A percentile compares a stretch with the other conserved stretches of the same genome.
These are phyloP conservation scores for Drosophila trichaetosa DNA, from an alignment of 2,888 invertebrate species.

Conservation along the genomic window DNA sequence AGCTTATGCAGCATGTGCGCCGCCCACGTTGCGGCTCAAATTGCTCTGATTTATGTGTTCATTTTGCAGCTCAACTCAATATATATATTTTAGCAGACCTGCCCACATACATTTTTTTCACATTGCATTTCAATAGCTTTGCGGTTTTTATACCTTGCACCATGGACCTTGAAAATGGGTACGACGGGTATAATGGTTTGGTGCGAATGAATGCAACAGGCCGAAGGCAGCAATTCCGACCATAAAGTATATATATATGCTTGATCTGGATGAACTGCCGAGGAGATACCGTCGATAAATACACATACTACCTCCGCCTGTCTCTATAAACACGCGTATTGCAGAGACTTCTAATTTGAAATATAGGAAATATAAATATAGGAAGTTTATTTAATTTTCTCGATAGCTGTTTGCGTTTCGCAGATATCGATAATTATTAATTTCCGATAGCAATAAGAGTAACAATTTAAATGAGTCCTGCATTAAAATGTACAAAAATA, in stretches of 20 bases:
- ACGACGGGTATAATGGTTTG: background rate
- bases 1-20: constrained; percentile 3
- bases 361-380: too few relatives aligned
- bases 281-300: too few relatives aligned
- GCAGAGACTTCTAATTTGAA: too few relatives aligned
- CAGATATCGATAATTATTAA: too few relatives aligned
- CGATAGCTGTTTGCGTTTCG: too few relatives aligned
- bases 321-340: too few relatives aligned
- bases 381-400: too few relatives aligned
- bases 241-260: background rate
- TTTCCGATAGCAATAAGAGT: too few relatives aligned
- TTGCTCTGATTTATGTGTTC: constrained; percentile 49
- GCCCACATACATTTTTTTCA: constrained; percentile 7
- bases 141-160: constrained; percentile 3
- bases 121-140: constrained; percentile 22
- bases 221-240: background rate
- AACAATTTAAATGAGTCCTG: too few relatives aligned
- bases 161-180: background rate
- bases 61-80: constrained; percentile 23
- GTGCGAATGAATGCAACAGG: background rate
- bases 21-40: constrained; percentile 15
- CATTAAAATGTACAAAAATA: too few relatives aligned
- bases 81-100: constrained; percentile 4
- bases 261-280: too few relatives aligned
- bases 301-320: too few relatives aligned